A percentile compares a stretch with the other conserved stretches of the same genome.
Conservation (phyloP, 2,113 vertebrate genomes). For the Nesoenas mayeri region DNA sequence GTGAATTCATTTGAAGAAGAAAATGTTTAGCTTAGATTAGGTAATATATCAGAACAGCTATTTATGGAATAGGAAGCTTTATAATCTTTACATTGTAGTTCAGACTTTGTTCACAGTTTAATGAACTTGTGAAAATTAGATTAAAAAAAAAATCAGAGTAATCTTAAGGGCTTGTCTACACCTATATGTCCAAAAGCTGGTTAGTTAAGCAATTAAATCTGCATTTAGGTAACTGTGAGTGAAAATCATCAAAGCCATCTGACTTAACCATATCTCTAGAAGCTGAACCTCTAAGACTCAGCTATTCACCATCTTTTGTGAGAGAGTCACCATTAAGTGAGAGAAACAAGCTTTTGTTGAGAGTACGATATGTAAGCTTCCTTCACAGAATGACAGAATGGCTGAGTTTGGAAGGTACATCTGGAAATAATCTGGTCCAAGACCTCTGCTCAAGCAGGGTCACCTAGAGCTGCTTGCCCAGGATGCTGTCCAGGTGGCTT, state of each 20-base stretch:
- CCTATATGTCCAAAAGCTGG: neutral
- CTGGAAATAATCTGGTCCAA: neutral
- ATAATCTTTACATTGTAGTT: neutral
- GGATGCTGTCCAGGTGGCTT: neutral
- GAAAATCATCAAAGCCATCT: neutral
- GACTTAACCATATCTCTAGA: neutral
- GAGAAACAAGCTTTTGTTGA: neutral
- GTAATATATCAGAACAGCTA: neutral
- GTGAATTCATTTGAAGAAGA: conserved; percentile 31
- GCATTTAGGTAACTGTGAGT: neutral
- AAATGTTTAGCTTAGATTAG: neutral
- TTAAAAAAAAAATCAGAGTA: neutral
- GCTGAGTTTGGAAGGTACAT: neutral
- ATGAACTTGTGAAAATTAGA: neutral
- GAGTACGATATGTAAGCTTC: neutral
- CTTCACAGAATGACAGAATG: neutral
- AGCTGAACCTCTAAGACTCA: neutral
- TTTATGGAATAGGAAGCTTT: neutral
- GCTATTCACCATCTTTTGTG: neutral
- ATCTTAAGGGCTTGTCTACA: neutral
- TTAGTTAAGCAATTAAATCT: neutral
- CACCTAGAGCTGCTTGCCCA: neutral
- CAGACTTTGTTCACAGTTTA: neutral
- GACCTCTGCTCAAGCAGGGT: rapidly evolving
- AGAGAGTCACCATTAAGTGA: neutral